Percentiles rank a stretch among this genome's conserved stretches.
phyloP scores from a whole-genome alignment of 2,113 vertebrate genomes.

The Rhynchomys soricoides region DNA sequence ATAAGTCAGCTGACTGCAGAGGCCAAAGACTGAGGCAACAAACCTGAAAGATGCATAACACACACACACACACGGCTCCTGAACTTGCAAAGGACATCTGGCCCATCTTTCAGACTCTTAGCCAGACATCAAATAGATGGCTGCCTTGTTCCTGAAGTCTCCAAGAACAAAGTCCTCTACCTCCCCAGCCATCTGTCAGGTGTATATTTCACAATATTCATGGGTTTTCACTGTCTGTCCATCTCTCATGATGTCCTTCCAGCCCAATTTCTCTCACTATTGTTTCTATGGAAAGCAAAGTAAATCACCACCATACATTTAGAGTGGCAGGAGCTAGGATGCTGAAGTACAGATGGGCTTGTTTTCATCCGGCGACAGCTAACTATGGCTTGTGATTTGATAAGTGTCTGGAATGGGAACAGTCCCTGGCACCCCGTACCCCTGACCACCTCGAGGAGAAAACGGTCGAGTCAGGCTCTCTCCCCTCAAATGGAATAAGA shows the following conservation, averaged over 20 bases:
- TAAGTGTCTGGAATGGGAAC: neutral
- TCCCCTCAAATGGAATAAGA: neutral
- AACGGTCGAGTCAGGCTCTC: neutral
- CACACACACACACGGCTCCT: neutral
- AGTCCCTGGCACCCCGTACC: neutral
- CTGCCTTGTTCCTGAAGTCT: neutral
- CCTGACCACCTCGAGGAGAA: neutral
- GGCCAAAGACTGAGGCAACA: neutral
- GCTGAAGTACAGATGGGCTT: fast-evolving
- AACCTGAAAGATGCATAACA: neutral
- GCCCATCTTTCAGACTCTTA: neutral
- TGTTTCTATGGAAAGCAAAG: constrained; percentile 3
- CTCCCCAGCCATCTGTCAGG: neutral
- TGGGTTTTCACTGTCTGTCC: neutral
- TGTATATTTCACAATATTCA: neutral
- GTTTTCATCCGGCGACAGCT: fast-evolving
- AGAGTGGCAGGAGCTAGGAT: neutral
- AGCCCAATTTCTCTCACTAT: neutral
- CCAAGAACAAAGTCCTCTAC: neutral
- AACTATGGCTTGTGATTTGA: fast-evolving
- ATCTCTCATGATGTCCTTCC: neutral
- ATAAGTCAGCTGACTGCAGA: neutral
- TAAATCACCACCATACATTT: neutral
- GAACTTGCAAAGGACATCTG: neutral
- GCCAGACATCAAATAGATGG: neutral